phyloP scores from a whole-genome alignment of 2,797 vertebrate genomes.

The Nyctalus aviator region DNA sequence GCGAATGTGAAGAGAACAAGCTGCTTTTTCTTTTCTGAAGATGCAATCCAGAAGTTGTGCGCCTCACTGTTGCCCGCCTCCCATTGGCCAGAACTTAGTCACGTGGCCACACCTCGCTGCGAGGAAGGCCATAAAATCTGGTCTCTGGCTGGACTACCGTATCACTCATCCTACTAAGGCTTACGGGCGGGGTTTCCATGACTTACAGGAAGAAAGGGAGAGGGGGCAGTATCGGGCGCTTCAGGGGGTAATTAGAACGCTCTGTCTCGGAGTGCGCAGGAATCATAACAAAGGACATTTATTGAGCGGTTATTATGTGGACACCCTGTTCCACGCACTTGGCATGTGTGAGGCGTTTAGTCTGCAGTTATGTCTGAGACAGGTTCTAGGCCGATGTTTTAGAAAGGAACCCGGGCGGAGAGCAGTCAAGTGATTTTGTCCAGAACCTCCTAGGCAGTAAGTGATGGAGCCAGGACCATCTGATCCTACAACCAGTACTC shows the following conservation, averaged over 20 bases:
- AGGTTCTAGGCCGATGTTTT: not conserved
- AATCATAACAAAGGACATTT: not conserved
- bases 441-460: not conserved
- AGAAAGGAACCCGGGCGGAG: not conserved
- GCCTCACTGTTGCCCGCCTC: not conserved
- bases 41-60: not conserved
- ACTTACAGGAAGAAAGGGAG: not conserved
- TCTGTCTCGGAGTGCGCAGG: not conserved
- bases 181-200: not conserved
- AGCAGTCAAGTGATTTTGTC: not conserved
- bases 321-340: not conserved
- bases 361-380: not conserved
- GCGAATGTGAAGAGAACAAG: not conserved
- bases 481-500: not conserved
- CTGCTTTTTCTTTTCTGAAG: not conserved
- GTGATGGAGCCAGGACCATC: not conserved
- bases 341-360: not conserved
- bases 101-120: not conserved
- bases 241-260: not conserved
- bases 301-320: not conserved
- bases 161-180: not conserved
- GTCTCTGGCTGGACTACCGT: not conserved
- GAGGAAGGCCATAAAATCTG: not conserved
- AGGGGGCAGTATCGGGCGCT: not conserved
- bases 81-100: not conserved